Base-by-base conservation (phyloP, 2,888 invertebrate genomes). In the Drosophila anceps region DNA sequence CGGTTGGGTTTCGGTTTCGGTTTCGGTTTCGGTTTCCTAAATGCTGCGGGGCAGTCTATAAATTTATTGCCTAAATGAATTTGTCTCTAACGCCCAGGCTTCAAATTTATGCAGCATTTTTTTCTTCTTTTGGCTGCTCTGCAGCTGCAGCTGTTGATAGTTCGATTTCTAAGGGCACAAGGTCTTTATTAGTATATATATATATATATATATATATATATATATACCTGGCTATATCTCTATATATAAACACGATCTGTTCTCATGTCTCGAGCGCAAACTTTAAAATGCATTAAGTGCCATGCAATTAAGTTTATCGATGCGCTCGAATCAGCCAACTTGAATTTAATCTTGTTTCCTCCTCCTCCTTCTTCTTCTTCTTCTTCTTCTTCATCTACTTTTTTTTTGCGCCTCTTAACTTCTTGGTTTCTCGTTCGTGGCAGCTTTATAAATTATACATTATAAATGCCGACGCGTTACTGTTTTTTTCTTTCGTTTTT, bases 11-110 rank as follows among this genome's bases (percentile, higher is more conserved):
- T 35, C 62, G 44, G n/a, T 18, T 29, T 24, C 10, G 33, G 51
- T 31, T 27, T 46, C 31, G 18, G 48, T 48, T 69, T 70, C 60
- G 72, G 67, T 61, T 78, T 60, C 61, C 61, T 65, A 72, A 69
- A 44, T 62, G 68, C 70, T 65, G 10, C 53, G 58, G 75, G 84
- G 76, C 84, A 91, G 89, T 90, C 90, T 90, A 90, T 90, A 90
- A 90, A 90, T 91, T 91, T 90, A 81, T 84, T 79, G 90, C 80
- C 86, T 79, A 84, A 85, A 90, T 88, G 84, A 89, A 89, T 90
- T 90, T 89, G 90, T 89, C 90, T 89, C 85, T 90, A 89, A 88
- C 88, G 80, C 90, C 90, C 90, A 70, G 79, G 53, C 43, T 6
- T 43, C 13, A 57, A 57, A 41, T 57, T 57, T 33, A 57, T 43